Percentiles rank a stretch among this genome's conserved stretches.
phyloP scores from a whole-genome alignment of 2,888 invertebrate genomes.

The Drosophila vallismaia region DNA sequence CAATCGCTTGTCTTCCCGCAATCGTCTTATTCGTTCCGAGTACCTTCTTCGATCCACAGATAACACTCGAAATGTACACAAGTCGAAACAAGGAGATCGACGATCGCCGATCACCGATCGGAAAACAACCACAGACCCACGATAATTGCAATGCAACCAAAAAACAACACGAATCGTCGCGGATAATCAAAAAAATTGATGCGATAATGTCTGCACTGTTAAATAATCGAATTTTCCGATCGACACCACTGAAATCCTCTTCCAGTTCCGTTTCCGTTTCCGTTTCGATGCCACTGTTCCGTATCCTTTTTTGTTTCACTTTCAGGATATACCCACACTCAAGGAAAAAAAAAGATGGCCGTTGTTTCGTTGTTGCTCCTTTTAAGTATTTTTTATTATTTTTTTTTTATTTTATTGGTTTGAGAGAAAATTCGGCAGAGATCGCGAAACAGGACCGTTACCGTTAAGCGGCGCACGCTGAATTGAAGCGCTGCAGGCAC shows the following conservation, averaged over 20 bases:
- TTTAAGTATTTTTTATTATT: neutral
- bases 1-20: constrained; percentile 1
- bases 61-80: constrained; percentile 5
- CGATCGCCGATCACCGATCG: neutral
- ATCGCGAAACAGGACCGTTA: constrained; percentile 54
- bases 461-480: constrained; percentile 72
- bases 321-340: constrained; percentile 29
- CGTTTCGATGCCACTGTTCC: constrained; percentile 2
- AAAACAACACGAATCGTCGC: constrained; percentile 16
- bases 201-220: constrained; percentile 29
- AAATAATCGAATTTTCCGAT: neutral
- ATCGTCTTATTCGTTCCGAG: constrained; percentile 3
- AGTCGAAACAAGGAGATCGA: constrained; percentile 21
- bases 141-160: neutral
- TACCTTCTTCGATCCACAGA: constrained; percentile 29
- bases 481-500: constrained; percentile 70
- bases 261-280: neutral
- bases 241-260: constrained; percentile 7
- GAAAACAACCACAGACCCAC: constrained; percentile 8
- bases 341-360: constrained; percentile 12
- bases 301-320: neutral
- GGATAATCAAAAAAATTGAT: constrained; percentile 2
- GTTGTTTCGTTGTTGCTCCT: neutral
- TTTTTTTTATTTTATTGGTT: neutral
- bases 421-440: constrained; percentile 2